Evolutionary conservation across 2,888 invertebrate genomes (phyloP).

Genomic region (Thysanoteuthis rhombus): DNA sequence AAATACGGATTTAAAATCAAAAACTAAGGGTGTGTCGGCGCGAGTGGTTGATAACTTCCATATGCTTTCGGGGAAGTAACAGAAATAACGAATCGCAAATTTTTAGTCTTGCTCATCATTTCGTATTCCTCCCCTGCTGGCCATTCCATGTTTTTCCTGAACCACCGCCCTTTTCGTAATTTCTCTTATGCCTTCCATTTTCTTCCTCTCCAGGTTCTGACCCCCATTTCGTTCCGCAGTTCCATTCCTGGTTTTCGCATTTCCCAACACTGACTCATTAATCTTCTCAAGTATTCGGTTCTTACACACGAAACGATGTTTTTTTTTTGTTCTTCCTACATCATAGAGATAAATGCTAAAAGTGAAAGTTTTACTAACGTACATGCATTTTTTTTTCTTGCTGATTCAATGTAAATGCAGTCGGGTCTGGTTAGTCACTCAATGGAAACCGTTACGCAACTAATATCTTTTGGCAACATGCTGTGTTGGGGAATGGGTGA

Average conservation of each 20-base stretch:
- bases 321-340: no score
- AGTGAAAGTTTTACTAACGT: no score
- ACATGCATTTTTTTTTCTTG: no score
- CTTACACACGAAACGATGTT: no score
- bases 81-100: background rate
- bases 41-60: background rate
- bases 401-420: no score
- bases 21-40: background rate
- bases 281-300: no score
- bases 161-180: background rate
- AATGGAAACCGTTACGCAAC: no score
- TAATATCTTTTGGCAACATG: no score
- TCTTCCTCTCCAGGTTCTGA: background rate
- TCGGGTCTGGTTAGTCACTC: no score
- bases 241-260: background rate
- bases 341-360: no score
- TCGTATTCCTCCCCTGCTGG: background rate
- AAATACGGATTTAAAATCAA: background rate
- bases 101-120: background rate
- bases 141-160: background rate
- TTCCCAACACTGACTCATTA: background rate
- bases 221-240: background rate
- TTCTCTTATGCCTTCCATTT: background rate
- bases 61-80: background rate
- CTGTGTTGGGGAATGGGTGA: no score